Evolutionary conservation across 2,113 vertebrate species (phyloP), one percentile per base, ranked within the genome.

Genomic region (Brachirus orientalis): DNA sequence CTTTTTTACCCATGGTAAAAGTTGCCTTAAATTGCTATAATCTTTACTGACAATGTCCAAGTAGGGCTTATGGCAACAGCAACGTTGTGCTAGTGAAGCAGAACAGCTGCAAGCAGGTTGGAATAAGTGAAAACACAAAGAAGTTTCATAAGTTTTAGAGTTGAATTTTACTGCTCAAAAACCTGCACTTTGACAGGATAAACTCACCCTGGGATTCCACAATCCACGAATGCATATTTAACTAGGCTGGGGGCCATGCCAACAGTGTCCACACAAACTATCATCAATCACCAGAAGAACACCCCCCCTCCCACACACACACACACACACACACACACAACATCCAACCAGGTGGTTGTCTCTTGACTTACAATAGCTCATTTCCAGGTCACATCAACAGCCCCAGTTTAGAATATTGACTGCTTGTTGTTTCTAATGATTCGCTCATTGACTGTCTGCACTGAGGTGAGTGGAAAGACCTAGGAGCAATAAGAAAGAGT

Each of bases 271-370:
- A 43, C 65, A 43, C 62, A 72, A 86, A 83, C 76, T 83, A 85
- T 88, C 79, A 87, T 88, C 78, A 85, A 85, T 90, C 89, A 87
- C 35, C 51, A 72, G 37, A 35, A 51, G 66, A 58, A 59, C 51
- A 66, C 17, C 45, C 53, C 71, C 17, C 70, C 17, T 46, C 19
- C 16, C 51, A n/a, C 17, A 10, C 7, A 46, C 51, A n/a, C n/a
- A n/a, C n/a, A n/a, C n/a, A 54, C 60, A 61, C 65, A 47, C 38
- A 48, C 35, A 55, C 58, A 65, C 51, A 19, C 46, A 69, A 48
- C 19, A 20, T 43, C 53, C 19, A 72, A 75, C 77, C 86, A 85
- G 86, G 86, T 85, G 85, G 82, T 84, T 55, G 56, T 44, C 75
- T 67, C 41, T 79, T 40, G 79, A 68, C 66, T 68, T 60, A 80